Percentiles rank a stretch among this genome's conserved stretches.
phyloP scores from a whole-genome alignment of 2,113 vertebrate species.

The Gnathonemus longibarbis region DNA sequence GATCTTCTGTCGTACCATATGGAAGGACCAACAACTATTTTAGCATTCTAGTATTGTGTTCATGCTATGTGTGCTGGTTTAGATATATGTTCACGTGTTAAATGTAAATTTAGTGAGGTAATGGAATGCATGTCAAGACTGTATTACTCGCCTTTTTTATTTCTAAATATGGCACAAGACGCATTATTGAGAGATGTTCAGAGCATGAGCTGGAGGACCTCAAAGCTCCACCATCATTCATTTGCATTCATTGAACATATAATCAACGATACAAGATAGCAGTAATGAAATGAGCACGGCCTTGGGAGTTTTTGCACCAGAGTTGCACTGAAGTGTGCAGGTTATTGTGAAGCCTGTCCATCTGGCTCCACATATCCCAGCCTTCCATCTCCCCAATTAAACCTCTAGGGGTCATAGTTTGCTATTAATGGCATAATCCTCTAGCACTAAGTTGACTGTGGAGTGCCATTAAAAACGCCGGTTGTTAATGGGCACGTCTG shows the following conservation, averaged over 20 bases:
- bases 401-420: conserved; percentile 12
- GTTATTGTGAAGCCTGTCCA: neutral
- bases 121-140: neutral
- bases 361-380: neutral
- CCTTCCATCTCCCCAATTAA: neutral
- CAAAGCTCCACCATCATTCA: neutral
- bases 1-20: neutral
- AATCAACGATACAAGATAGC: neutral
- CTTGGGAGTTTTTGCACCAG: neutral
- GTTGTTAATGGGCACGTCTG: conserved; percentile 26
- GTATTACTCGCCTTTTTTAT: neutral
- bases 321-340: neutral
- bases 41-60: neutral
- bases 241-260: neutral
- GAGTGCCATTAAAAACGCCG: conserved; percentile 26
- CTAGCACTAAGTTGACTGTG: conserved; percentile 1
- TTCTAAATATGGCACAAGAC: neutral
- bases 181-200: neutral
- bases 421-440: conserved; percentile 18
- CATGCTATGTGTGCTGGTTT: neutral
- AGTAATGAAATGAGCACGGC: neutral
- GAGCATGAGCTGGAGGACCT: neutral
- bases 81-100: neutral
- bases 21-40: neutral
- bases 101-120: neutral